Evolutionary conservation across 2,888 invertebrate species (phyloP).

Genomic region (Marronus borbonicus): DNA sequence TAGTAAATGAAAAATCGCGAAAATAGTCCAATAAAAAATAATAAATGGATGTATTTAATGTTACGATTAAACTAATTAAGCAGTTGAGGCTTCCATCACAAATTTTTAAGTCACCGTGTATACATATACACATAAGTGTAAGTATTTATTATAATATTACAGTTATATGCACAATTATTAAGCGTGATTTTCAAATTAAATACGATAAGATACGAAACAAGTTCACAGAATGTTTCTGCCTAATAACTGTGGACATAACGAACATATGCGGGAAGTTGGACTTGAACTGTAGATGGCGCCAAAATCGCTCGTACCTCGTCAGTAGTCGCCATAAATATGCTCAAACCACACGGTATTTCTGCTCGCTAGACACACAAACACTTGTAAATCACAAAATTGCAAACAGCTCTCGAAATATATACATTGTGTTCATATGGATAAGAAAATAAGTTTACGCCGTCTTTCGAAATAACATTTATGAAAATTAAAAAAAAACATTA

Average conservation of each 20-base stretch:
- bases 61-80: too few relatives aligned
- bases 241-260: slow-evolving; percentile 8
- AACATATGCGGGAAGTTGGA: slow-evolving; percentile 34
- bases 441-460: neutral
- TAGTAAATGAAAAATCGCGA: too few relatives aligned
- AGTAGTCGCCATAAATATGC: slow-evolving; percentile 82
- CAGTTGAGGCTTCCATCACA: neutral
- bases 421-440: neutral
- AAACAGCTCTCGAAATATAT: neutral
- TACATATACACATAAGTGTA: neutral
- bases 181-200: neutral
- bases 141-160: slow-evolving; percentile 1
- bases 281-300: slow-evolving; percentile 49
- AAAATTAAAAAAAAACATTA: too few relatives aligned
- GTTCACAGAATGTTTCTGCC: neutral
- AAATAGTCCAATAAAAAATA: too few relatives aligned
- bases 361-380: slow-evolving; percentile 73
- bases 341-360: slow-evolving; percentile 83
- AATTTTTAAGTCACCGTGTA: neutral
- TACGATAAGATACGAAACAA: neutral
- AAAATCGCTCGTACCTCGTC: slow-evolving; percentile 66
- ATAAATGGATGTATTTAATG: too few relatives aligned
- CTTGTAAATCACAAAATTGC: slow-evolving; percentile 51
- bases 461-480: neutral
- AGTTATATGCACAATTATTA: slow-evolving; percentile 4